Conservation (phyloP, 1,140 invertebrate genomes). For the Drosophila setifemur region DNA sequence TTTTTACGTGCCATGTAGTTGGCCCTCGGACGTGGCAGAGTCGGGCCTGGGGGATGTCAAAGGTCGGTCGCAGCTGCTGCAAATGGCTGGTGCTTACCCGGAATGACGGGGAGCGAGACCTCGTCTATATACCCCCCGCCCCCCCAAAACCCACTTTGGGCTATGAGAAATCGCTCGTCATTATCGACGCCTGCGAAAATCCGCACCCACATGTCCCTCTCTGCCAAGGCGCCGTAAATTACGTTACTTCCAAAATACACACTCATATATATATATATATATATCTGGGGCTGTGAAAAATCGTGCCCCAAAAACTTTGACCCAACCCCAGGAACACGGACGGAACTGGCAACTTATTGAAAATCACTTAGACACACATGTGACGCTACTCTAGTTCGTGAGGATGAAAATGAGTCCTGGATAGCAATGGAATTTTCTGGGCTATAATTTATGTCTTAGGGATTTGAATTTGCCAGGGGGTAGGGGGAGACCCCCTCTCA, state of each 20-base stretch:
- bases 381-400: constrained; percentile 64
- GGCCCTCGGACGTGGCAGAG: constrained; percentile 33
- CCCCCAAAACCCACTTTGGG: constrained; percentile 30
- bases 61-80: constrained; percentile 78
- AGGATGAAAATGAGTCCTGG: constrained; percentile 39
- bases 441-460: constrained; percentile 32
- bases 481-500: background rate
- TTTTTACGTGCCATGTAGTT: constrained; percentile 70
- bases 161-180: constrained; percentile 78
- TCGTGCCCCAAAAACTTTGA: constrained; percentile 78
- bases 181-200: constrained; percentile 78
- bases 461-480: background rate
- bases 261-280: constrained; percentile 56
- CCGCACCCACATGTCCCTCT: constrained; percentile 39
- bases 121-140: background rate
- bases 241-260: constrained; percentile 56
- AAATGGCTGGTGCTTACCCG: constrained; percentile 76
- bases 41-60: constrained; percentile 69
- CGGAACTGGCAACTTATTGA: constrained; percentile 66
- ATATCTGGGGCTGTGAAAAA: constrained; percentile 77
- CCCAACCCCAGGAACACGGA: constrained; percentile 34
- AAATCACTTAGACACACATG: constrained; percentile 80
- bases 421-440: constrained; percentile 13
- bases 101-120: no score
- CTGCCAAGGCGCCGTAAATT: constrained; percentile 61